Percentiles rank a stretch among this genome's conserved stretches.
These are phyloP conservation scores for Drosophila villosipedis DNA, from an alignment of 2,888 invertebrate genomes.

Conservation along the genomic window DNA sequence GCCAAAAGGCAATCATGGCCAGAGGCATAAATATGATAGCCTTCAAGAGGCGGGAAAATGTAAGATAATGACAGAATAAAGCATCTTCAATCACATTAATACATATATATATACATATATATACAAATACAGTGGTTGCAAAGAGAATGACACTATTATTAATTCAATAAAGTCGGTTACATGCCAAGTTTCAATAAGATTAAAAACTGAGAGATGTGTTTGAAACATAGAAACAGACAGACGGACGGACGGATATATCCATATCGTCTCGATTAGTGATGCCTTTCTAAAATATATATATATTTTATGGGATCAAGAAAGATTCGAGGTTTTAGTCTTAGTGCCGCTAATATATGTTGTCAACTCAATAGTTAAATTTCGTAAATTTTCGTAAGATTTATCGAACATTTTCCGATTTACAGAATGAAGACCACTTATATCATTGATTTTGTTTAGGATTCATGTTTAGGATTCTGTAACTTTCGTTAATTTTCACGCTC, in stretches of 20 bases:
- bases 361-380: neutral
- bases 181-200: neutral
- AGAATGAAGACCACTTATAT: neutral
- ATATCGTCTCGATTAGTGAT: neutral
- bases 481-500: neutral
- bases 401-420: neutral
- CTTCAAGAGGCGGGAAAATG: neutral
- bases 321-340: neutral
- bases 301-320: neutral
- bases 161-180: neutral
- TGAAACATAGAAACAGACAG: neutral
- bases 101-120: neutral
- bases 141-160: neutral
- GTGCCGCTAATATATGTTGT: neutral
- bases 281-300: neutral
- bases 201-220: neutral
- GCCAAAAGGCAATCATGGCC: constrained; percentile 9
- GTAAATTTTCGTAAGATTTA: neutral
- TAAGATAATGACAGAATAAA: neutral
- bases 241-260: neutral
- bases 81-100: neutral
- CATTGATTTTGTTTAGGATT: neutral
- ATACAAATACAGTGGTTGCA: neutral
- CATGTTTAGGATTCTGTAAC: neutral
- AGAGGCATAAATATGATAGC: constrained; percentile 3